phyloP scores from a whole-genome alignment of 2,113 vertebrate genomes.

The Notechis scutatus region DNA sequence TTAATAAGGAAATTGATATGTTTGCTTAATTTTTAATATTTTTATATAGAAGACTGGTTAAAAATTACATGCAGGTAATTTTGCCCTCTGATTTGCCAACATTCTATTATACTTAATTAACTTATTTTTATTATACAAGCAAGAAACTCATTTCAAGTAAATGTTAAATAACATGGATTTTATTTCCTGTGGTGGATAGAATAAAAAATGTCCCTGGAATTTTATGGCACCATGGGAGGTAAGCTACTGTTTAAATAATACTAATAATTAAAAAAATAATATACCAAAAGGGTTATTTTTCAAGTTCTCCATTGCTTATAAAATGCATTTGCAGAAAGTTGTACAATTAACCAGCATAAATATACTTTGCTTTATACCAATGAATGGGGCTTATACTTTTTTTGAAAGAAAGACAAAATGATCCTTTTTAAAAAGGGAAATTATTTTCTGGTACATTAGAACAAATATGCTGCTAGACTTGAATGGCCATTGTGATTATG shows the following conservation, averaged over 20 bases:
- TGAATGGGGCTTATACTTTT: conserved; percentile 15
- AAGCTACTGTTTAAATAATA: conserved; percentile 30
- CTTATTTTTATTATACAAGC: conserved; percentile 34
- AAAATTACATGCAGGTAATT: conserved; percentile 7
- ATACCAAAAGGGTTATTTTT: neutral
- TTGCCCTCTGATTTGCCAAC: neutral
- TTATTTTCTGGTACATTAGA: neutral
- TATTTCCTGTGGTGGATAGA: conserved; percentile 33
- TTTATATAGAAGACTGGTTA: conserved; percentile 26
- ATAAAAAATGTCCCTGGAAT: conserved; percentile 29
- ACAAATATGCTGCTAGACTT: neutral
- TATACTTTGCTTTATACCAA: conserved; percentile 25
- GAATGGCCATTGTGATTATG: neutral
- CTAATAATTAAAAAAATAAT: neutral
- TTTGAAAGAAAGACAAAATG: conserved; percentile 19
- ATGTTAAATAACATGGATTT: conserved; percentile 18
- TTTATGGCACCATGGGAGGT: conserved; percentile 38
- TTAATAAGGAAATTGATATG: neutral
- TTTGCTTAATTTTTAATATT: conserved; percentile 37
- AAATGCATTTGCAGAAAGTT: conserved; percentile 40
- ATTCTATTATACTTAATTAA: conserved; percentile 41
- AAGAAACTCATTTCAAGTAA: conserved; percentile 35
- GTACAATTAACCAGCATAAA: conserved; percentile 22
- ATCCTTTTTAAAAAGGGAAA: neutral
- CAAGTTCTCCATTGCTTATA: conserved; percentile 28